phyloP scores from a whole-genome alignment of 2,113 vertebrate genomes.

The Caranx ignobilis region DNA sequence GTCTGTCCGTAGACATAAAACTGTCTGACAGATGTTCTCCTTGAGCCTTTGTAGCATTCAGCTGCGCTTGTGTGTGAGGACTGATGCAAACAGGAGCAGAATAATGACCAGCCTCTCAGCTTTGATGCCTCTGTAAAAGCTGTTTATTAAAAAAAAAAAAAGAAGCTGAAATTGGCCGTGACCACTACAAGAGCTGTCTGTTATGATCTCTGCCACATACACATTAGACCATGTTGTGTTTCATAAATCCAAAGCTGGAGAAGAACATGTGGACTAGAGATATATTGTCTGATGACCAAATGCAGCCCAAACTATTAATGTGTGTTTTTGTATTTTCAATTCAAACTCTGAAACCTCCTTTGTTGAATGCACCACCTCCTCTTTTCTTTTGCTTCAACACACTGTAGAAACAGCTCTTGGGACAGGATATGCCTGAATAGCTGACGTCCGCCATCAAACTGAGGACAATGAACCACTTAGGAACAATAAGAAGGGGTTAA shows the following conservation, averaged over 20 bases:
- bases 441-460: constrained; percentile 67
- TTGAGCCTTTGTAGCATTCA: neutral
- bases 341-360: neutral
- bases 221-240: constrained; percentile 2
- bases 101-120: neutral
- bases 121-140: constrained; percentile 41
- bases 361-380: neutral
- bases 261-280: neutral
- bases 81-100: constrained; percentile 28
- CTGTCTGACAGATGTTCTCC: neutral
- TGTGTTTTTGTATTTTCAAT: neutral
- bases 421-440: constrained; percentile 71
- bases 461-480: constrained; percentile 66
- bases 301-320: neutral
- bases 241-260: neutral
- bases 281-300: constrained; percentile 2
- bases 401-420: constrained; percentile 21
- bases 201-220: constrained; percentile 28
- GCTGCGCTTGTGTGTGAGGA: neutral
- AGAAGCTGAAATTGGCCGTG: constrained; percentile 36
- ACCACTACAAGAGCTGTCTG: constrained; percentile 38
- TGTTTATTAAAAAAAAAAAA: constrained; percentile 18
- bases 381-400: neutral
- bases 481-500: constrained; percentile 66
- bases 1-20: neutral